Base-by-base conservation (phyloP, 2,797 vertebrate species). In the Micrastur ruficollis region DNA sequence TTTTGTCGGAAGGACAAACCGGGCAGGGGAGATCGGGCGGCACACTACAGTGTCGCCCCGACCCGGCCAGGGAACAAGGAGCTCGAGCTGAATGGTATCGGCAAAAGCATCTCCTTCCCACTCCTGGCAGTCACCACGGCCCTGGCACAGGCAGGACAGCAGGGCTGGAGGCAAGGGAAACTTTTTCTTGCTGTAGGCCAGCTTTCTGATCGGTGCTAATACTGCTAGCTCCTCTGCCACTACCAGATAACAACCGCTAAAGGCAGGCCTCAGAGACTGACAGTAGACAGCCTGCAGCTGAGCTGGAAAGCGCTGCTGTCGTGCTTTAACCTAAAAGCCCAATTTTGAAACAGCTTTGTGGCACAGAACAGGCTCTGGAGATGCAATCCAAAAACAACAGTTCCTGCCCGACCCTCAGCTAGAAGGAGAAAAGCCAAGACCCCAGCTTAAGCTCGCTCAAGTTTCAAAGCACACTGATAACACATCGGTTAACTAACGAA, bases 381-480 rank as follows among this genome's bases (percentile, higher is more conserved):
- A 21, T 7, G 4, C 73, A 72, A 53, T 32, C 29, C 67, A 32
- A 81, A 66, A 12, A 1, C 68, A 27, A 20, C 16, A 4, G 4
- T 9, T 40, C 44, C 61, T 11, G 38, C 47, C 86, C 1, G 2
- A 36, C 42, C 16, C 59, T 66, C 63, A 15, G 50, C 71, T 36
- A 32, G 70, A 61, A 71, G 31, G 21, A 70, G 1, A 44, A 74
- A 53, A 86, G 55, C 34, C 38, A 22, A 9, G 72, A 23, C 21
- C 2, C 7, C 1, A 1, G 32, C 26, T 62, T 25, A 14, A 81
- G 44, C 58, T 89, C 3, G 0, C 56, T 52, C 26, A 14, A 12
- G 15, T 72, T 74, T 61, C 86, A 36, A 50, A 85, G 55, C 52
- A 73, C 21, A 0, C 11, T 2, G 63, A 75, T 49, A 72, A 75